phyloP scores from a whole-genome alignment of 1,140 invertebrate genomes.

The Caenorhabditis brenneri region DNA sequence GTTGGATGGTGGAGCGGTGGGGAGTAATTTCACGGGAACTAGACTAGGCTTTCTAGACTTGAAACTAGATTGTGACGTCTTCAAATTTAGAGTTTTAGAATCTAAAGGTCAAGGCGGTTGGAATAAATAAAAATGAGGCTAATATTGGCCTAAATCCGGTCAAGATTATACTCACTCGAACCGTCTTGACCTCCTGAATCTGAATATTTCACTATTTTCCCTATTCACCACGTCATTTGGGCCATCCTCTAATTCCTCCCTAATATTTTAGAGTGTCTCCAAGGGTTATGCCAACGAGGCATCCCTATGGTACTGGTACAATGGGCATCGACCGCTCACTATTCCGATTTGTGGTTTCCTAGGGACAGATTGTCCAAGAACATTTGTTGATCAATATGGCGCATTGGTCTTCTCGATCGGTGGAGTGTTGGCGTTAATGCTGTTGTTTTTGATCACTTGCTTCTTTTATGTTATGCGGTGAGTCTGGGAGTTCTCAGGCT shows the following conservation, averaged over 20 bases:
- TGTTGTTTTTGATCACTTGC: conserved; percentile 8
- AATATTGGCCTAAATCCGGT: too few species aligned
- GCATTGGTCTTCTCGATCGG: not conserved
- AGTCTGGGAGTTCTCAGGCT: too few species aligned
- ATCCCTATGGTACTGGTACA: conserved; percentile 25
- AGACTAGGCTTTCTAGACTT: not conserved
- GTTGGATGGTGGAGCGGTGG: conserved; percentile 39
- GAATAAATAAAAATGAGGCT: too few species aligned
- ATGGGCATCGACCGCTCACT: not conserved
- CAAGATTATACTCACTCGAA: too few species aligned
- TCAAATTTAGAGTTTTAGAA: too few species aligned
- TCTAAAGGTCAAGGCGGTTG: too few species aligned
- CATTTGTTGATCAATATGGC: conserved; percentile 21
- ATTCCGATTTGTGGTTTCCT: conserved; percentile 38
- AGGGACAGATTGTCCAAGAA: conserved; percentile 36
- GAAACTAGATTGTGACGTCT: too few species aligned
- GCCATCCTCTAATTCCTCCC: not conserved
- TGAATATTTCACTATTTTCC: too few species aligned
- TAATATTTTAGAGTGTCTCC: conserved; percentile 42
- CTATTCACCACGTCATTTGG: not conserved
- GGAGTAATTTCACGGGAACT: not conserved
- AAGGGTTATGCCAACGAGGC: conserved; percentile 33
- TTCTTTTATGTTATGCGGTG: conserved; percentile 4
- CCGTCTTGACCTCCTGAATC: too few species aligned
- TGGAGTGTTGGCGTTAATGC: not conserved